Conservation (phyloP, 2,888 invertebrate genomes). For the Eremobia ochroleuca region DNA sequence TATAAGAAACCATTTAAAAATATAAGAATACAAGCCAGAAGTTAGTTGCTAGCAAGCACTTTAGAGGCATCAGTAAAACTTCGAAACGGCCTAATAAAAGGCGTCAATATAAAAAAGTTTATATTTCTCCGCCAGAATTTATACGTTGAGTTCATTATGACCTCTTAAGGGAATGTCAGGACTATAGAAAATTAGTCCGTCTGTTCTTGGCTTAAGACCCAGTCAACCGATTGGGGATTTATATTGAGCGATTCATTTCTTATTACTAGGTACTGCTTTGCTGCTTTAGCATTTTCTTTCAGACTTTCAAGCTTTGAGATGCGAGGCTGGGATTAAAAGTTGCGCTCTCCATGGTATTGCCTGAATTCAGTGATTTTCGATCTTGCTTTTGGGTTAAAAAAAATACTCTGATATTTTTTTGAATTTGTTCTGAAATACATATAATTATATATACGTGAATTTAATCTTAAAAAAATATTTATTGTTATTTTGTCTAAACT, state of each 20-base stretch:
- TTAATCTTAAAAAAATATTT: background rate
- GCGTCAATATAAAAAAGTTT: slow-evolving; percentile 61
- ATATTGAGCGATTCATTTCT: slow-evolving; percentile 29
- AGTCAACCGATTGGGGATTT: slow-evolving; percentile 36
- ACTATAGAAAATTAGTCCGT: slow-evolving; percentile 41
- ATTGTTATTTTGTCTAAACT: too few species aligned
- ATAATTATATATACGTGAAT: background rate
- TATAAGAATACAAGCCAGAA: slow-evolving; percentile 15
- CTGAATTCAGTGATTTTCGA: background rate
- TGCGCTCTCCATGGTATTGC: background rate
- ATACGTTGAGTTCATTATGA: slow-evolving; percentile 52
- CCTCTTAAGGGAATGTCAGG: slow-evolving; percentile 33
- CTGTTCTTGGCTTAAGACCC: slow-evolving; percentile 23
- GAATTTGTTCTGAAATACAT: background rate
- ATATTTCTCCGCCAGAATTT: slow-evolving; percentile 57
- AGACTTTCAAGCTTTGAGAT: slow-evolving; percentile 30
- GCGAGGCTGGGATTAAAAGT: slow-evolving; percentile 21
- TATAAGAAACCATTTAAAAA: slow-evolving; percentile 28
- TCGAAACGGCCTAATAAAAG: slow-evolving; percentile 47
- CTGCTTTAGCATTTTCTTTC: slow-evolving; percentile 21
- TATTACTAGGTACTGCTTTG: slow-evolving; percentile 24
- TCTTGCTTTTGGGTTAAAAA: background rate
- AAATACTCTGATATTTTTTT: background rate
- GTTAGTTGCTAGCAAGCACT: slow-evolving; percentile 31
- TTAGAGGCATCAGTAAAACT: slow-evolving; percentile 50